These are phyloP conservation scores for Nesidiocoris tenuis DNA, from an alignment of 2,888 invertebrate species.

Conservation along the genomic window DNA sequence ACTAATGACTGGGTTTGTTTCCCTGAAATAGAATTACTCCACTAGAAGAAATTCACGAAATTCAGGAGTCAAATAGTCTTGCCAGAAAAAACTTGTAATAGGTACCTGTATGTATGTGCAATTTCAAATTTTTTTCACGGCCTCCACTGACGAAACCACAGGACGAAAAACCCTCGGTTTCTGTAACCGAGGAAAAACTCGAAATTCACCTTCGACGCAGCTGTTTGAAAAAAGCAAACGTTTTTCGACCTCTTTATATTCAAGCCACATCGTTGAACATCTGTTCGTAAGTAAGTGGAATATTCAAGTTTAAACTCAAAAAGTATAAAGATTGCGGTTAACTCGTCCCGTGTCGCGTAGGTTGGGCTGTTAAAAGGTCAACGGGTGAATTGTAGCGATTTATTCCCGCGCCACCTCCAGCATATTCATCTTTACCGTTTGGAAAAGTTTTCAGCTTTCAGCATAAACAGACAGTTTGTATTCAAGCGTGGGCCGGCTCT, in stretches of 20 bases:
- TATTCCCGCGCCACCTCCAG: conserved; percentile 15
- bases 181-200: no score
- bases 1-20: not conserved
- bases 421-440: not conserved
- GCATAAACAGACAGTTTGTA: conserved; percentile 41
- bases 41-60: no score
- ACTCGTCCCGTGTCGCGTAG: not conserved
- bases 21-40: not conserved
- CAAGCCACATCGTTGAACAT: not conserved
- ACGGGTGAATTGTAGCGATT: conserved; percentile 27
- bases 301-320: not conserved
- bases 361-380: not conserved
- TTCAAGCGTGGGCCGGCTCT: conserved; percentile 1
- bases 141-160: no score
- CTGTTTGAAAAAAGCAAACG: not conserved
- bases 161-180: no score
- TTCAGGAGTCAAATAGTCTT: no score
- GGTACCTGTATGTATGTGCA: no score
- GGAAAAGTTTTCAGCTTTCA: conserved; percentile 9
- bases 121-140: no score
- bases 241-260: not conserved
- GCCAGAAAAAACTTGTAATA: no score
- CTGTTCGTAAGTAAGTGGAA: not conserved
- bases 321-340: not conserved
- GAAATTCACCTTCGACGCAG: no score